Evolutionary conservation across 2,888 invertebrate species (phyloP).

Genomic region (Strigamia maritima): DNA sequence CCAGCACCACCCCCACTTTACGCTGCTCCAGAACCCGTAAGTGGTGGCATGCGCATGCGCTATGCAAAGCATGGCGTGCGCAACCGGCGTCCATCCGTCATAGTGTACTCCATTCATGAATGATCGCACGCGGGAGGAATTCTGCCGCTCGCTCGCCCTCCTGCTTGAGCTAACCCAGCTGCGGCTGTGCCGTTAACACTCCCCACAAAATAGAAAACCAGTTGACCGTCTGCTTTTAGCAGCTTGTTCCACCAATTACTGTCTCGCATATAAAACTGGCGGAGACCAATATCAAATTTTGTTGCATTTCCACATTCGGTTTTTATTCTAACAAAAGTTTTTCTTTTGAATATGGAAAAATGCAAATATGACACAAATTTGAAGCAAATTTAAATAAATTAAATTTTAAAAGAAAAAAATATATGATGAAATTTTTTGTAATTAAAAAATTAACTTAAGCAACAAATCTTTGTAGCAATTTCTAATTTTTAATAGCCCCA

Average conservation of each 20-base stretch:
- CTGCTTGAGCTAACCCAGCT: neutral
- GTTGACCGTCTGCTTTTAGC: slow-evolving; percentile 30
- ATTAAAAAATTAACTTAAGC: slow-evolving; percentile 22
- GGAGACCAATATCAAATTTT: neutral
- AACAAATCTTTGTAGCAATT: slow-evolving; percentile 31
- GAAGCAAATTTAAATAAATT: neutral
- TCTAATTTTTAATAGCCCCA: slow-evolving; percentile 17
- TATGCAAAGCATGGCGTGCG: slow-evolving; percentile 34
- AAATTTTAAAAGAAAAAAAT: neutral
- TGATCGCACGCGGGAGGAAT: slow-evolving; percentile 35
- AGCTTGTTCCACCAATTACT: slow-evolving; percentile 23
- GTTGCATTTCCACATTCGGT: neutral
- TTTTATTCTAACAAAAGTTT: neutral
- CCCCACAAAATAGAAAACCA: slow-evolving; percentile 1
- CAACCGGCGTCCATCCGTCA: slow-evolving; percentile 38
- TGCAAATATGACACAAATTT: too few species aligned
- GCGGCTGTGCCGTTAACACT: neutral
- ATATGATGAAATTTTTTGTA: neutral
- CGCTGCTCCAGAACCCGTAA: slow-evolving; percentile 34
- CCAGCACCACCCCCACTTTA: slow-evolving; percentile 31
- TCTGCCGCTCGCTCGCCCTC: neutral
- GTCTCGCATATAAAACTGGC: neutral
- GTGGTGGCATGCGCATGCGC: slow-evolving; percentile 36
- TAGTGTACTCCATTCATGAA: slow-evolving; percentile 39
- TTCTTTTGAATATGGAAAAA: neutral